A percentile compares a stretch with the other conserved stretches of the same genome.
Conservation (phyloP, 2,888 invertebrate genomes). For the Parthenolecanium corni region DNA sequence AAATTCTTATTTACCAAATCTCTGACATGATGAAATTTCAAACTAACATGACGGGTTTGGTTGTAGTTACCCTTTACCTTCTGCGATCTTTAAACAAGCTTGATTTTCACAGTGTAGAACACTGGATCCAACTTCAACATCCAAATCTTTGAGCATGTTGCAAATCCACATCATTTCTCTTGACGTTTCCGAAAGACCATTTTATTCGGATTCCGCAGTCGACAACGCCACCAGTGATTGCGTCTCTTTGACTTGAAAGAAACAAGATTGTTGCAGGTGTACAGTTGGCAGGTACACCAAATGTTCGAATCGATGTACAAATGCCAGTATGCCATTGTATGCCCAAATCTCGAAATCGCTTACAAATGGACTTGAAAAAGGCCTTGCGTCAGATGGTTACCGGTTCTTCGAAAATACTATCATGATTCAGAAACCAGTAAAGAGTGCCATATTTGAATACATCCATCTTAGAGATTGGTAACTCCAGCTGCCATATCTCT, state of each 20-base stretch:
- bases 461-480: too few relatives aligned
- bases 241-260: neutral
- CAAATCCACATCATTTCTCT: neutral
- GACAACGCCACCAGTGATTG: neutral
- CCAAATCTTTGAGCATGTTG: neutral
- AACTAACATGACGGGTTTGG: neutral
- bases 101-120: neutral
- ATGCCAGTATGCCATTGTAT: too few relatives aligned
- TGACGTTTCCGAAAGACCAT: neutral
- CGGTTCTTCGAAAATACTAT: too few relatives aligned
- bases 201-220: neutral
- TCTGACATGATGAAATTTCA: neutral
- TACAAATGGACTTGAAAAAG: too few relatives aligned
- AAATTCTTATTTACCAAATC: neutral
- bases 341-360: too few relatives aligned
- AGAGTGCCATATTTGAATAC: too few relatives aligned
- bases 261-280: too few relatives aligned
- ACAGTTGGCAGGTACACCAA: too few relatives aligned
- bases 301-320: too few relatives aligned
- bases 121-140: neutral
- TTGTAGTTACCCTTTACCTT: neutral
- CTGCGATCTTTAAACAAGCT: neutral
- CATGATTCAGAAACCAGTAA: too few relatives aligned
- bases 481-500: too few relatives aligned
- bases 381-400: too few relatives aligned